A percentile compares a stretch with the other conserved stretches of the same genome.
These are phyloP conservation scores for Neuroterus valhalla DNA, from an alignment of 1,140 invertebrate genomes.

Conservation along the genomic window DNA sequence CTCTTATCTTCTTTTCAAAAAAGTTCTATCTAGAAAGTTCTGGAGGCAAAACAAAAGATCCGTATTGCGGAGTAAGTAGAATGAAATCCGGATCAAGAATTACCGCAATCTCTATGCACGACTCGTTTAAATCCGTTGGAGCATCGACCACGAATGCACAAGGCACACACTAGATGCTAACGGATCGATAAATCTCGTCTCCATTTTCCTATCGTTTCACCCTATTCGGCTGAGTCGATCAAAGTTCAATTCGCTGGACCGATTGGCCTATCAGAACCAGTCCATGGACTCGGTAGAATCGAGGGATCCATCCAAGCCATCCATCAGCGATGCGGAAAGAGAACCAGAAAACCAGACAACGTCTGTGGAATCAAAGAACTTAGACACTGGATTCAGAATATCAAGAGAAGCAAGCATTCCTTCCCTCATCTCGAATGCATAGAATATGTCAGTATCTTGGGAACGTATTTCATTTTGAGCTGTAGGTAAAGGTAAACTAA, in stretches of 20 bases:
- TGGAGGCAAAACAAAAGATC: conserved; percentile 14
- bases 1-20: neutral
- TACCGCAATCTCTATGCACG: conserved; percentile 42
- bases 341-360: conserved; percentile 33
- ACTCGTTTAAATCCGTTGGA: conserved; percentile 37
- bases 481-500: neutral
- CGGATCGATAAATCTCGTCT: conserved; percentile 21
- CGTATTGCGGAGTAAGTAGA: conserved; percentile 42
- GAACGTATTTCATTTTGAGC: conserved; percentile 18
- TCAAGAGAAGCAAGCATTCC: conserved; percentile 7
- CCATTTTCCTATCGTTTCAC: conserved; percentile 21
- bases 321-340: conserved; percentile 1
- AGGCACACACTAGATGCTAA: conserved; percentile 10
- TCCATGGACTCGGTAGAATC: conserved; percentile 12
- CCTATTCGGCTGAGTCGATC: conserved; percentile 42
- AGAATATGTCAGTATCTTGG: conserved; percentile 20
- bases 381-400: conserved; percentile 6
- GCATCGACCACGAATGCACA: conserved; percentile 39
- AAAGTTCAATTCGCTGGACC: conserved; percentile 47
- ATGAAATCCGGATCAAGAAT: conserved; percentile 57
- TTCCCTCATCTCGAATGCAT: conserved; percentile 28
- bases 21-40: neutral
- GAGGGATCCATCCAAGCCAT: conserved; percentile 6
- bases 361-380: conserved; percentile 21
- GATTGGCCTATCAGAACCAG: conserved; percentile 48